Evolutionary conservation across 2,797 vertebrate genomes (phyloP).

Genomic region (Diplodus sargus): DNA sequence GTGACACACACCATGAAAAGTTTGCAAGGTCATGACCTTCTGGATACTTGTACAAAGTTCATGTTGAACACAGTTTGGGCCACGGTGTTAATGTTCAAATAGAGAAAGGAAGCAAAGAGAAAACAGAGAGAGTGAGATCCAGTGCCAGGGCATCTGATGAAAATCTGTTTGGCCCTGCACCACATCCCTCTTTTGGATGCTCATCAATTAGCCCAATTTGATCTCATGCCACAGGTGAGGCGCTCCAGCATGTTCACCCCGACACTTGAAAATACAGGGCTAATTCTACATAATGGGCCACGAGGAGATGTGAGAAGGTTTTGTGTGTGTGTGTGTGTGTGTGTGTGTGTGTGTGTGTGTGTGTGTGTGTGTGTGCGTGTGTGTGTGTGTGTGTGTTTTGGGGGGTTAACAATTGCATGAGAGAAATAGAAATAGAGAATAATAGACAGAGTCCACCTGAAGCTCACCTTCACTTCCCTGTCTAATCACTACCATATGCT

Average conservation of each 20-base stretch:
- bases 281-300: slow-evolving; percentile 58
- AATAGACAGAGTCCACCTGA: slow-evolving; percentile 67
- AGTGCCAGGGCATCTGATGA: slow-evolving; percentile 65
- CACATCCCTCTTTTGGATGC: slow-evolving; percentile 53
- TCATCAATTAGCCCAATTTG: slow-evolving; percentile 62
- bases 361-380: too few relatives aligned
- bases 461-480: slow-evolving; percentile 74
- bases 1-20: slow-evolving; percentile 19
- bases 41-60: slow-evolving; percentile 23
- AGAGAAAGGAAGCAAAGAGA: slow-evolving; percentile 34
- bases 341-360: too few relatives aligned
- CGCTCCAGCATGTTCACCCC: slow-evolving; percentile 37
- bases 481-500: slow-evolving; percentile 79
- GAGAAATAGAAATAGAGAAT: slow-evolving; percentile 45
- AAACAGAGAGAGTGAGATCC: slow-evolving; percentile 26
- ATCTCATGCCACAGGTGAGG: slow-evolving; percentile 63
- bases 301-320: slow-evolving; percentile 18
- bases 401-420: slow-evolving; percentile 24
- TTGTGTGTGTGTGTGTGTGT: too few relatives aligned
- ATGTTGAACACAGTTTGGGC: slow-evolving; percentile 42
- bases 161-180: slow-evolving; percentile 68
- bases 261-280: slow-evolving; percentile 27
- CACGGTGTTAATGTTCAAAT: slow-evolving; percentile 39
- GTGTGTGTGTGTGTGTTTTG: too few relatives aligned
- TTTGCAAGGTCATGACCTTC: slow-evolving; percentile 34